Percentiles rank a stretch among this genome's conserved stretches.
Conservation (phyloP, 2,888 invertebrate genomes). For the Aspidiotus destructor region DNA sequence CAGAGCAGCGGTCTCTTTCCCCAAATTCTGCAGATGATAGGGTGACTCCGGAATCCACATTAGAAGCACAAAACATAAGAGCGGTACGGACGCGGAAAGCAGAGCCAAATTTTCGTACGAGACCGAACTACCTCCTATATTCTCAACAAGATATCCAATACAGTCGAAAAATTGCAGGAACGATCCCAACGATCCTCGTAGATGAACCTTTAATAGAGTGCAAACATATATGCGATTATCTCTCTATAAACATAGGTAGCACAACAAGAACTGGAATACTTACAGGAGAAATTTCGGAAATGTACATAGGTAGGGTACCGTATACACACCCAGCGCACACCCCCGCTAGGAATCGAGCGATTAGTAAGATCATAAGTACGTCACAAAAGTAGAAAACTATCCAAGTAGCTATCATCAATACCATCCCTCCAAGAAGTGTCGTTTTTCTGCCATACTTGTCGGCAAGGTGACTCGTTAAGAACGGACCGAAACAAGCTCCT, state of each 20-base stretch:
- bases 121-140: constrained; percentile 61
- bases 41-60: constrained; percentile 37
- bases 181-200: constrained; percentile 73
- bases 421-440: constrained; percentile 53
- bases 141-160: constrained; percentile 59
- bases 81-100: constrained; percentile 33
- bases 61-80: constrained; percentile 34
- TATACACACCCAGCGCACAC: constrained; percentile 58
- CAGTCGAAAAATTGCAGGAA: constrained; percentile 65
- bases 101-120: constrained; percentile 50
- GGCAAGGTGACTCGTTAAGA: constrained; percentile 51
- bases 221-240: neutral
- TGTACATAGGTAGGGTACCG: constrained; percentile 71
- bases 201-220: constrained; percentile 50
- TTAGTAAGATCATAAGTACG: constrained; percentile 26
- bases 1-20: constrained; percentile 34
- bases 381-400: constrained; percentile 32
- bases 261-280: constrained; percentile 33
- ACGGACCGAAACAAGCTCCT: constrained; percentile 49
- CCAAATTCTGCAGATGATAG: constrained; percentile 35
- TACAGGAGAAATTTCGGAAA: constrained; percentile 72
- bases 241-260: neutral
- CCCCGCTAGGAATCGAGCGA: constrained; percentile 43
- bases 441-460: constrained; percentile 60
- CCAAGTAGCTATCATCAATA: constrained; percentile 63